Conservation (phyloP, 1,140 invertebrate genomes). For the Cydia pomonella region DNA sequence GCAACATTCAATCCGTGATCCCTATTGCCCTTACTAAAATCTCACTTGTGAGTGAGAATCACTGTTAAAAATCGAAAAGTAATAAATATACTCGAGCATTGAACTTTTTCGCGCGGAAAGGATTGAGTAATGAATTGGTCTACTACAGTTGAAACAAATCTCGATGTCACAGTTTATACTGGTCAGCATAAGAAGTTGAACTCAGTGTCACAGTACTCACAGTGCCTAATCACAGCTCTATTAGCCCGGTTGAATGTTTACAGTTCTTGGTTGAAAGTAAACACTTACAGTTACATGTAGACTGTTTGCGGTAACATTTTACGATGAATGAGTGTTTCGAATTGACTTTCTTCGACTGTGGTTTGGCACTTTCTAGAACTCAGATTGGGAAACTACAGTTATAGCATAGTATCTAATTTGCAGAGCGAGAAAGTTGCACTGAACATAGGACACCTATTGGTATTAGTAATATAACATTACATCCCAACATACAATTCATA, state of each 20-base stretch:
- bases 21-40: too few species aligned
- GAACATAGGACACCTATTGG: background rate
- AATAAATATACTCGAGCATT: too few species aligned
- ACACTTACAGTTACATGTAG: slow-evolving; percentile 6
- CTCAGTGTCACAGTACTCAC: background rate
- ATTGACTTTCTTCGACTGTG: slow-evolving; percentile 15
- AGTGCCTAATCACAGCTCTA: background rate
- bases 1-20: too few species aligned
- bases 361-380: background rate
- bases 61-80: too few species aligned
- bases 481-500: too few species aligned
- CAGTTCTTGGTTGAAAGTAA: slow-evolving; percentile 12
- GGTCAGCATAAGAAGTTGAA: background rate
- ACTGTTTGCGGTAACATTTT: slow-evolving; percentile 14
- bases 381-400: background rate
- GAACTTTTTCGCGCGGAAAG: too few species aligned
- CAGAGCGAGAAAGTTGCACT: background rate
- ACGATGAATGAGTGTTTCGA: background rate
- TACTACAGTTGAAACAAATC: too few species aligned
- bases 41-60: too few species aligned
- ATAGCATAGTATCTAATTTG: slow-evolving; percentile 1
- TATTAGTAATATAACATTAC: background rate
- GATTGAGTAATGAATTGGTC: too few species aligned
- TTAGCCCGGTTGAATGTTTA: slow-evolving; percentile 7
- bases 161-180: background rate